Evolutionary conservation across 2,888 invertebrate genomes (phyloP).

Genomic region (Timema podura): DNA sequence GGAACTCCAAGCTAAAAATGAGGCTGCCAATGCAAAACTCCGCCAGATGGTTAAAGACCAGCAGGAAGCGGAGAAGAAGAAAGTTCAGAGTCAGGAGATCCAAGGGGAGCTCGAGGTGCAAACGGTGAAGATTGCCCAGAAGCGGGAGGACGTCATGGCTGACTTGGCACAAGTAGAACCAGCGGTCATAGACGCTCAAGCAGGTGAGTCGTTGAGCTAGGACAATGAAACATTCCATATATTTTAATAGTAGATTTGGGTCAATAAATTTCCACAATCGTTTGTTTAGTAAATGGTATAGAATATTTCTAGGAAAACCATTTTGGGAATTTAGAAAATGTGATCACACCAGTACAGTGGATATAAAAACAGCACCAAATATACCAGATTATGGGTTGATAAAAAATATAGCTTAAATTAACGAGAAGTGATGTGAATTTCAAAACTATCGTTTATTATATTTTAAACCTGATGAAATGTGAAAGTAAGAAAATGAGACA

Average conservation of each 20-base stretch:
- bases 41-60: conserved; percentile 99
- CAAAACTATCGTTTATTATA: too few species aligned
- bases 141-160: conserved; percentile 90
- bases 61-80: conserved; percentile 98
- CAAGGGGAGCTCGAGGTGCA: conserved; percentile 75
- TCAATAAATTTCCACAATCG: neutral
- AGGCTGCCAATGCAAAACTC: conserved; percentile 97
- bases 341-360: too few species aligned
- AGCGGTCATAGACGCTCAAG: conserved; percentile 97
- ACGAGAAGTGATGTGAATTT: too few species aligned
- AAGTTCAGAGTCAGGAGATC: conserved; percentile 96
- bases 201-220: conserved; percentile 57
- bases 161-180: conserved; percentile 98
- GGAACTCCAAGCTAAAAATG: conserved; percentile 94
- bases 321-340: too few species aligned
- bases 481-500: too few species aligned
- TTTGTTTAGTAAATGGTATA: too few species aligned
- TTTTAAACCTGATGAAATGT: too few species aligned
- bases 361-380: too few species aligned
- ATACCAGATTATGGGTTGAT: too few species aligned
- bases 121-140: conserved; percentile 89
- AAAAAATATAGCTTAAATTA: too few species aligned
- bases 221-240: neutral
- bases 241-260: neutral
- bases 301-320: too few species aligned